Evolutionary conservation across 2,113 vertebrate species (phyloP).

Genomic region (Formicarius rufipectus): DNA sequence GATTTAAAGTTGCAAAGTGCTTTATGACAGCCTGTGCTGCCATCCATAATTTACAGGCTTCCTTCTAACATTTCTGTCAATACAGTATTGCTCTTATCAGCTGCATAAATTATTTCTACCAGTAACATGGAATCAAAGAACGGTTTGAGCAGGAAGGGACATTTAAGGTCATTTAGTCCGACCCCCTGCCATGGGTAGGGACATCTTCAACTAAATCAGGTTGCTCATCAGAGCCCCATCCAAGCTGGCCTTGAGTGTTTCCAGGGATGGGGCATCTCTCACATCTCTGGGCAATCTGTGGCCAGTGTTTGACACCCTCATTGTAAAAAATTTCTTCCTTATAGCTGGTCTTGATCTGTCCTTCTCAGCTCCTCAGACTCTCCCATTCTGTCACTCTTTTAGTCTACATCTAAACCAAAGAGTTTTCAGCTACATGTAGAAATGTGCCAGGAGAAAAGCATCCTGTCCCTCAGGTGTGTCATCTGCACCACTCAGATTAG

Average conservation of each 20-base stretch:
- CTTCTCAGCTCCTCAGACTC: no score
- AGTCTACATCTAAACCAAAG: no score
- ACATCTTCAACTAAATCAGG: not conserved
- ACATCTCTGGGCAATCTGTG: not conserved
- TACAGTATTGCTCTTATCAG: not conserved
- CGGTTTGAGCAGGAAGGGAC: not conserved
- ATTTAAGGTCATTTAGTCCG: not conserved
- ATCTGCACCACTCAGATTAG: not conserved
- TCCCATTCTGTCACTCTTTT: no score
- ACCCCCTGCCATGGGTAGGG: not conserved
- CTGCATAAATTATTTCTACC: not conserved
- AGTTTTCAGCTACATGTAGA: no score
- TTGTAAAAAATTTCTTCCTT: not conserved
- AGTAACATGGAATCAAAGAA: not conserved
- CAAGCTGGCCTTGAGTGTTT: not conserved
- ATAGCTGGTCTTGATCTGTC: not conserved
- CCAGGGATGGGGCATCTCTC: not conserved
- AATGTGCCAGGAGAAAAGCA: no score
- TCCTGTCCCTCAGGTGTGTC: not conserved
- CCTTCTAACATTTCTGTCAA: not conserved
- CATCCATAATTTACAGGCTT: not conserved
- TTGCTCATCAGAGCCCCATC: not conserved
- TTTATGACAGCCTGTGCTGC: not conserved
- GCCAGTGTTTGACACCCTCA: not conserved
- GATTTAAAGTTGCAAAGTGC: not conserved